Base-by-base conservation (phyloP, 2,888 invertebrate species). In the Tanaodytes sp. region DNA sequence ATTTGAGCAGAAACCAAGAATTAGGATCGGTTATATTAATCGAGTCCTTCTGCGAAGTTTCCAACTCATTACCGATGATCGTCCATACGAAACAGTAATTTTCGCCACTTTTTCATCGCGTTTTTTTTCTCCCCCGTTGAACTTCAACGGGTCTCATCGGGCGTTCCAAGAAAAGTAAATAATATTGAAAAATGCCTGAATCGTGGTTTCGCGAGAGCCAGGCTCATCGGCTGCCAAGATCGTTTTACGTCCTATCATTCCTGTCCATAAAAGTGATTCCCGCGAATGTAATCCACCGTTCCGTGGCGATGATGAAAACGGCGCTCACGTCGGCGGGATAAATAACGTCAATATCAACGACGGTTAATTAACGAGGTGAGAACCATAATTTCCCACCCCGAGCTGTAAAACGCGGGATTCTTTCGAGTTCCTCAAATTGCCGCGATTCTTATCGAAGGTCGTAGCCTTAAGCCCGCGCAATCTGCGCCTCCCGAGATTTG, bases 391-490 rank as follows among this genome's bases (percentile, higher is more conserved):
- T 58, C 19, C 42, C 52, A 33, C 49, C 42, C 55, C 43, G 8
- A 40, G 49, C 27, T 20, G 36, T 40, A 54, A 55, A 55, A 39
- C 19, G 9, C 36, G 16, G 14, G 14, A 46, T 54, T 39, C 42
- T 14, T 43, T 12, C 36, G 37, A 62, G 57, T 62, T 65, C 57
- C 33, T 69, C 67, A 73, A 77, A 77, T 77, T 74, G 75, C 74
- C 43, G 72, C 66, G 73, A 76, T 78, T 75, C 74, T 79, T 75
- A 75, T 67, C 74, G 76, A 77, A 76, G 76, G 75, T 77, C 73
- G 72, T 73, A 77, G 70, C 45, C 45, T 40, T 18, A 40, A 66
- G 57, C n/a, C n/a, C 64, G 71, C 65, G 54, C 64, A 62, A 62
- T 61, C 58, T 51, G 31, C 67, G 36, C 65, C 57, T 61, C 51